Evolutionary conservation across 2,797 vertebrate species (phyloP).

Genomic region (Spea hammondii): DNA sequence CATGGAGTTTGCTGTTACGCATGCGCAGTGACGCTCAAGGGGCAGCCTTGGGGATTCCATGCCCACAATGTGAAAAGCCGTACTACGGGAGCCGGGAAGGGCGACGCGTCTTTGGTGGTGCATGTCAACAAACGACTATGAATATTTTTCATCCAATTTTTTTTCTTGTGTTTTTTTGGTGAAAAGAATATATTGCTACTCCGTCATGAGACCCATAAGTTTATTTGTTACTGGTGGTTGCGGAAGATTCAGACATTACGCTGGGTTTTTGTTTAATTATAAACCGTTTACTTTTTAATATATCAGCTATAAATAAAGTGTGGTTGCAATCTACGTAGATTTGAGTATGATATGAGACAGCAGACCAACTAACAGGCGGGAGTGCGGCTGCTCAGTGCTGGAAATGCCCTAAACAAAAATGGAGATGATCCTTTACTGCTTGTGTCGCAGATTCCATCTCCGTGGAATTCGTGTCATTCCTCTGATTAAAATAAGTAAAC

Average conservation of each 20-base stretch:
- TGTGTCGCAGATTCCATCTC: background rate
- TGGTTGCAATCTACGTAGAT: too few species aligned
- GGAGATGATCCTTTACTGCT: background rate
- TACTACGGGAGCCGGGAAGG: constrained; percentile 42
- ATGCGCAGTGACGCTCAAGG: constrained; percentile 70
- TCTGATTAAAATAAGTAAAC: background rate
- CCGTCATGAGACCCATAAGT: too few species aligned
- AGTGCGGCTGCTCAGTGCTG: background rate
- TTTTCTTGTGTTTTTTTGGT: too few species aligned
- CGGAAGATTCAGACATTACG: too few species aligned
- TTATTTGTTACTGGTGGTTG: too few species aligned
- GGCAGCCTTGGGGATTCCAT: constrained; percentile 76
- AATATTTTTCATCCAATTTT: too few species aligned
- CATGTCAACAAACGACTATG: constrained; percentile 25
- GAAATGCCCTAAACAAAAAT: constrained; percentile 2
- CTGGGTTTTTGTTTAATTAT: too few species aligned
- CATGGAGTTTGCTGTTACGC: constrained; percentile 85
- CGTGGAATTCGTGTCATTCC: background rate
- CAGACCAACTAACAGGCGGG: constrained; percentile 23
- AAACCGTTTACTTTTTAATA: too few species aligned
- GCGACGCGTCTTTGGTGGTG: background rate
- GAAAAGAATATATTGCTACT: too few species aligned
- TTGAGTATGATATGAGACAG: constrained; percentile 3
- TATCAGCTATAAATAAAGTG: too few species aligned
- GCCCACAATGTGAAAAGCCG: constrained; percentile 64